A percentile compares a stretch with the other conserved stretches of the same genome.
Evolutionary conservation across 2,113 vertebrate species (phyloP).

Genomic region (Catagonus wagneri): DNA sequence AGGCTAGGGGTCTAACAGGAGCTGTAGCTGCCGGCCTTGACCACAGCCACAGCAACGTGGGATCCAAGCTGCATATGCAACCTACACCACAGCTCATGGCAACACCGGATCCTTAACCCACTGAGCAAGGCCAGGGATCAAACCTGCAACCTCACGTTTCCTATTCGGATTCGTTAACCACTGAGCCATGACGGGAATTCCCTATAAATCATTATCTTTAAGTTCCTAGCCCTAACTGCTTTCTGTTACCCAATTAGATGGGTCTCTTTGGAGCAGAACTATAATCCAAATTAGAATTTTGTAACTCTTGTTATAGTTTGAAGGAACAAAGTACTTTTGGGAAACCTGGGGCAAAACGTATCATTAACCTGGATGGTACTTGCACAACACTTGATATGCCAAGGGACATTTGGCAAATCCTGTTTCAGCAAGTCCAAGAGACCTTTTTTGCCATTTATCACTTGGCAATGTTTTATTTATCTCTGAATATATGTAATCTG

Average conservation of each 20-base stretch:
- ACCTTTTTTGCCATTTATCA: background rate
- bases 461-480: constrained; percentile 34
- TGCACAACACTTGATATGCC: background rate
- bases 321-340: background rate
- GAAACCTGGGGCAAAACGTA: background rate
- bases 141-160: too few relatives aligned
- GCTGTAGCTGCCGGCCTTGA: too few relatives aligned
- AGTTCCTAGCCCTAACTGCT: background rate
- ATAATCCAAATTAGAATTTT: background rate
- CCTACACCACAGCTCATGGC: too few relatives aligned
- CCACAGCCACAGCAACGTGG: too few relatives aligned
- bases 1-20: too few relatives aligned
- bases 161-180: too few relatives aligned
- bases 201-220: background rate
- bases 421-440: background rate
- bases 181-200: too few relatives aligned
- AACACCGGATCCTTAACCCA: too few relatives aligned
- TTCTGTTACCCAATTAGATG: background rate
- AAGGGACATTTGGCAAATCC: background rate
- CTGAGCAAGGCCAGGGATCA: too few relatives aligned
- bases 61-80: too few relatives aligned
- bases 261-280: background rate
- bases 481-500: constrained; percentile 8
- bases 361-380: background rate
- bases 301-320: background rate